Conservation (phyloP, 2,113 vertebrate species). For the Bettongia penicillata region DNA sequence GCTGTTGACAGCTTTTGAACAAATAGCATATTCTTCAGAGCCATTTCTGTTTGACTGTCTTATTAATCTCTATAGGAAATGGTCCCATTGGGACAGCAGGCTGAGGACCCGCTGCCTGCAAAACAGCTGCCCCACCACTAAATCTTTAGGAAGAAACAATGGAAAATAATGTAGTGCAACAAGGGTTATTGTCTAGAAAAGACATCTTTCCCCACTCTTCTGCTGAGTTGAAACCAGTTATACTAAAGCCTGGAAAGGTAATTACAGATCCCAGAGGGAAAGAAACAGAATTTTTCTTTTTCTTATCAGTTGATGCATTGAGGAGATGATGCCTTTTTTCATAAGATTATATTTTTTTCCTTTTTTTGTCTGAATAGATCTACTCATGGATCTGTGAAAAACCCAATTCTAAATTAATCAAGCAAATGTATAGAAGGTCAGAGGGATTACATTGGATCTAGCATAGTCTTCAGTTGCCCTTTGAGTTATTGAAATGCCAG, state of each 20-base stretch:
- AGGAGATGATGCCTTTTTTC: constrained; percentile 8
- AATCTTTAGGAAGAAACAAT: constrained; percentile 64
- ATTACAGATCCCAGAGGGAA: constrained; percentile 9
- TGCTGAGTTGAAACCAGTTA: constrained; percentile 36
- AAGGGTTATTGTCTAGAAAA: constrained; percentile 35
- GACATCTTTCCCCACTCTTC: constrained; percentile 43
- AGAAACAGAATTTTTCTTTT: not conserved
- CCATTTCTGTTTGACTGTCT: constrained; percentile 56
- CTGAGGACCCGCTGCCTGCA: constrained; percentile 51
- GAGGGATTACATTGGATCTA: constrained; percentile 51
- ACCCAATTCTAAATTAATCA: constrained; percentile 30
- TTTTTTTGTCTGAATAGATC: constrained; percentile 25
- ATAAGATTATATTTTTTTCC: not conserved
- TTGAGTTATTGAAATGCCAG: constrained; percentile 55
- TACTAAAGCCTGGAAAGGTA: constrained; percentile 45
- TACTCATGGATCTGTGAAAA: not conserved
- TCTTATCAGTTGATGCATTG: not conserved
- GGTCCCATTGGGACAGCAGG: constrained; percentile 58
- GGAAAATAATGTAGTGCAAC: constrained; percentile 49
- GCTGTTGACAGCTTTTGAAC: constrained; percentile 53
- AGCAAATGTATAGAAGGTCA: constrained; percentile 44
- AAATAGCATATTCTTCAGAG: constrained; percentile 45
- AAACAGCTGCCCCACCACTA: constrained; percentile 52
- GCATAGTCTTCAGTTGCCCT: constrained; percentile 34
- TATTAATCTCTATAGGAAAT: constrained; percentile 71